Percentiles rank a stretch among this genome's conserved stretches.
phyloP scores from a whole-genome alignment of 2,888 invertebrate species.

The Monochamus alternatus region DNA sequence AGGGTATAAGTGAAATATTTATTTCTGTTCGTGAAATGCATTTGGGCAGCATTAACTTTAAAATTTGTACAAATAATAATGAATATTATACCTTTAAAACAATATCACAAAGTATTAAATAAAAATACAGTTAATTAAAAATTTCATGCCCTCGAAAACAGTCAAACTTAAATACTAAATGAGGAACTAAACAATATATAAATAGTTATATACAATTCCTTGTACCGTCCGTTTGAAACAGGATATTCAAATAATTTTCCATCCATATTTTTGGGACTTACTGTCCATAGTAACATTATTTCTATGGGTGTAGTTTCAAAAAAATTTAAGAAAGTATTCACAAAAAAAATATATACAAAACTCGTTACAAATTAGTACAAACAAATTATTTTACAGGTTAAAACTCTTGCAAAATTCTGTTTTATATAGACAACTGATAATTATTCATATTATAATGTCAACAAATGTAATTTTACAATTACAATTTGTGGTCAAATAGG shows the following conservation, averaged over 20 bases:
- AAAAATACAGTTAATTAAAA: constrained; percentile 33
- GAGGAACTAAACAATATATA: constrained; percentile 56
- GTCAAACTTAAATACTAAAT: constrained; percentile 49
- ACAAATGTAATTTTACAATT: too few species aligned
- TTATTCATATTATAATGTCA: too few species aligned
- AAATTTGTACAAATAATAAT: constrained; percentile 36
- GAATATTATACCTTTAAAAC: constrained; percentile 50
- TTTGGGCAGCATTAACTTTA: constrained; percentile 37
- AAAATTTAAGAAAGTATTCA: neutral
- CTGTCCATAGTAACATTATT: too few species aligned
- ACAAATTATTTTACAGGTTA: neutral
- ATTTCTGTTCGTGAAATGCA: constrained; percentile 19
- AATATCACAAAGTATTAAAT: constrained; percentile 56
- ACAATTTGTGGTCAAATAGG: neutral
- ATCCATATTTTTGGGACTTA: constrained; percentile 11
- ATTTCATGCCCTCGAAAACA: constrained; percentile 49
- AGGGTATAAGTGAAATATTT: neutral
- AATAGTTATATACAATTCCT: constrained; percentile 27
- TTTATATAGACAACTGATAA: too few species aligned
- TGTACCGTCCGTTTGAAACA: constrained; percentile 23
- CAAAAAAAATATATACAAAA: constrained; percentile 51
- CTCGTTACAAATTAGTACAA: neutral
- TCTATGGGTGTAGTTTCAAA: too few species aligned
- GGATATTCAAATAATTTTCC: constrained; percentile 1
- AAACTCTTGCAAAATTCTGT: neutral